Conservation (phyloP, 2,113 vertebrate genomes). For the Fregata magnificens region DNA sequence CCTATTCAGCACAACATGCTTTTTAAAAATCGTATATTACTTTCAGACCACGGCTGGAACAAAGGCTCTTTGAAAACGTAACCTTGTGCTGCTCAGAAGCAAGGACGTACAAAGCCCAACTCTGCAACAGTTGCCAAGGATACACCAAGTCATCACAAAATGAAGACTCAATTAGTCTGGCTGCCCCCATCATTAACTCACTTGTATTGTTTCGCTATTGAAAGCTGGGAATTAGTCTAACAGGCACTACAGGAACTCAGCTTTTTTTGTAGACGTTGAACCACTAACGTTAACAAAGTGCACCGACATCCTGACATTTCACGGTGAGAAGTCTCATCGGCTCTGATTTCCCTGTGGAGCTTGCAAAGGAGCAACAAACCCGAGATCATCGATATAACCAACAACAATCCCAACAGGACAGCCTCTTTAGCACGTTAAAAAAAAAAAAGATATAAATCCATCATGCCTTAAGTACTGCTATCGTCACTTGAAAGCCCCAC, state of each 20-base stretch:
- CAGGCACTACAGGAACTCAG: background rate
- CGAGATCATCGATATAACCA: background rate
- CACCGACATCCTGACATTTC: background rate
- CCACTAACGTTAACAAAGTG: background rate
- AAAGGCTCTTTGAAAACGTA: slow-evolving; percentile 46
- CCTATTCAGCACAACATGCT: background rate
- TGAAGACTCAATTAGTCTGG: slow-evolving; percentile 36
- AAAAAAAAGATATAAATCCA: background rate
- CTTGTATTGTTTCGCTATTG: slow-evolving; percentile 41
- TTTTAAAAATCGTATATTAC: background rate
- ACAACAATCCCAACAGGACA: background rate
- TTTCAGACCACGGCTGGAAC: background rate
- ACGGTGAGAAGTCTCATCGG: background rate
- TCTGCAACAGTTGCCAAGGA: slow-evolving; percentile 64
- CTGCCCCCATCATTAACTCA: background rate
- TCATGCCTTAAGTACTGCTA: background rate
- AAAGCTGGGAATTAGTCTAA: slow-evolving; percentile 7
- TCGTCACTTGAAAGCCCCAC: background rate
- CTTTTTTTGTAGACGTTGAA: background rate
- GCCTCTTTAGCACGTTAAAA: background rate
- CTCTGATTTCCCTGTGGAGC: background rate
- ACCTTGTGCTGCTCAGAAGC: slow-evolving; percentile 37
- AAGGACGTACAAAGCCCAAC: background rate
- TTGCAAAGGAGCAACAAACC: background rate
- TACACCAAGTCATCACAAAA: slow-evolving; percentile 17